Evolutionary conservation across 2,888 invertebrate species (phyloP).

Genomic region (Rhaphigaster nebulosa): DNA sequence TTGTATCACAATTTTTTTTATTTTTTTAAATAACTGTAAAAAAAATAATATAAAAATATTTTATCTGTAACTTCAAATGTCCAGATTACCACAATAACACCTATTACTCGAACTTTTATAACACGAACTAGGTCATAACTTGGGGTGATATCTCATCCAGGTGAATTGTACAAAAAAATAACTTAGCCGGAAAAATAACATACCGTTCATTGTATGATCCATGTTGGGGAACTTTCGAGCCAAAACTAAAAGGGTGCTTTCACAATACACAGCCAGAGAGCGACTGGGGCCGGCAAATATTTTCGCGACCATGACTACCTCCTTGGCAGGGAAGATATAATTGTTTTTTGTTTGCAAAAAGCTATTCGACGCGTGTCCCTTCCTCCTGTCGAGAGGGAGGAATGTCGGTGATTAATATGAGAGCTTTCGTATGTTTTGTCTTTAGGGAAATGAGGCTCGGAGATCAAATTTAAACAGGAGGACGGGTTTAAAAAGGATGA

Average conservation of each 20-base stretch:
- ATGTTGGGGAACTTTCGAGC: neutral
- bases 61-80: too few species aligned
- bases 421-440: neutral
- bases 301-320: constrained; percentile 1
- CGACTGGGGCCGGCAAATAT: neutral
- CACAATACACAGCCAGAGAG: neutral
- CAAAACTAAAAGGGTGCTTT: neutral
- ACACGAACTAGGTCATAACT: too few species aligned
- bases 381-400: neutral
- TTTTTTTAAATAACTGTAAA: too few species aligned
- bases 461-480: neutral
- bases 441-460: neutral
- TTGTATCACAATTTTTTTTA: too few species aligned
- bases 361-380: neutral
- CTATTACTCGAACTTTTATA: too few species aligned
- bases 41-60: too few species aligned
- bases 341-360: neutral
- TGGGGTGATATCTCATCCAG: neutral
- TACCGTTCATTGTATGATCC: constrained; percentile 7
- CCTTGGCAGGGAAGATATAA: neutral
- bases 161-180: neutral
- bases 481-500: neutral
- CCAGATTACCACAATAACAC: too few species aligned
- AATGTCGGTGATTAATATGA: neutral
- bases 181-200: neutral